Conservation (phyloP, 2,113 vertebrate species). For the Eudyptes chrysolophus region DNA sequence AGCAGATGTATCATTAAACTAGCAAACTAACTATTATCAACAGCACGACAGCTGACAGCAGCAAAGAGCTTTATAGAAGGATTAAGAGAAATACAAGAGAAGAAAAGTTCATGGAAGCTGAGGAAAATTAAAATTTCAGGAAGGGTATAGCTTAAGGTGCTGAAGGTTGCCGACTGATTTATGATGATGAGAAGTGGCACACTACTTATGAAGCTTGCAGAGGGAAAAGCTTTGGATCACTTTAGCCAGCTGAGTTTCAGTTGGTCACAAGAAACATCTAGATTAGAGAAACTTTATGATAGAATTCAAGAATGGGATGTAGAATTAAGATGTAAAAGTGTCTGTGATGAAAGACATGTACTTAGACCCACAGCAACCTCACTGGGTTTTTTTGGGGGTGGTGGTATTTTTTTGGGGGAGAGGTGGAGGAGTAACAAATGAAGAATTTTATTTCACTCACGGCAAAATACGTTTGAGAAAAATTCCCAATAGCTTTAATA, state of each 20-base stretch:
- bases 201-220: background rate
- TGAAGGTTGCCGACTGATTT: background rate
- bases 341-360: background rate
- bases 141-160: background rate
- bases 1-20: background rate
- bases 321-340: background rate
- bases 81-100: background rate
- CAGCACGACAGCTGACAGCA: background rate
- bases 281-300: background rate
- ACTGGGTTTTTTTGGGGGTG: fast-evolving
- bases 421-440: background rate
- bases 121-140: background rate
- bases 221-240: background rate
- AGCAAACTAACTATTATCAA: background rate
- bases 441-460: background rate
- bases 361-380: background rate
- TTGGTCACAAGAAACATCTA: background rate
- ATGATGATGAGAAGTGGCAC: background rate
- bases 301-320: background rate
- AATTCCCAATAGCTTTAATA: background rate
- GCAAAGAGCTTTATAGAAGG: background rate
- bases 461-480: background rate
- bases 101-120: background rate
- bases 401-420: background rate
- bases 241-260: background rate